Base-by-base conservation (phyloP, 1,140 invertebrate genomes). In the Helicoverpa zea region DNA sequence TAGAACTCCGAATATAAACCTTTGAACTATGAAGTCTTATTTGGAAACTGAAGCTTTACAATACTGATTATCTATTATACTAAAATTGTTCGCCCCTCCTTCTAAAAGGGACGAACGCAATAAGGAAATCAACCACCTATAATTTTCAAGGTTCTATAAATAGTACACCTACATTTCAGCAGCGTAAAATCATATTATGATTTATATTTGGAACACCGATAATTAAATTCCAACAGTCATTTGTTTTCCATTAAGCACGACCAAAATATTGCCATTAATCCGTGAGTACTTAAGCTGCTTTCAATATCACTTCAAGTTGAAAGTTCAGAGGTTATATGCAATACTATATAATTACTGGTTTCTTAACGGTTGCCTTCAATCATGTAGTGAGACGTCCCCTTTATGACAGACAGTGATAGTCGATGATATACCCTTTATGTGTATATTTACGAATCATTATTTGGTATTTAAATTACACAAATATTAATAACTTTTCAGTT, bases 291-390 rank as follows among this genome's bases (percentile, higher is more conserved):
- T 58, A 16, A 66, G 35, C 35, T 30, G 63, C n/a, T 47, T 66
- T 47, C 35, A 47, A 47, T 66, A 16, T 66, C 14, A 43, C 14
- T 16, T 58, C 16, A 23, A 66, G 35, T 66, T 66, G 10, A 43
- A 66, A 66, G 63, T 35, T 47, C 63, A 66, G 1, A 16, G 35
- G 56, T 58, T 18, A 18, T 58, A 58, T 47, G 35, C 63, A 66
- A 66, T 47, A 3, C n/a, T 47, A 47, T 47, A 66, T 66, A 66
- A 66, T 66, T 66, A 66, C 63, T 66, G 63, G 35, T 66, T 66
- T 47, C 14, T 66, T 66, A 66, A 66, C n/a, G 43, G 35, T 66
- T 47, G 35, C 13, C 63, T 66, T 47, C 63, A 47, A 66, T 66
- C 63, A 47, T 35, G 7, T 2, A n/a, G 63, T 63, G 11, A 63